A percentile compares a stretch with the other conserved stretches of the same genome.
These are phyloP conservation scores for Luffia ferchaultella DNA, from an alignment of 2,888 invertebrate genomes.

Conservation along the genomic window DNA sequence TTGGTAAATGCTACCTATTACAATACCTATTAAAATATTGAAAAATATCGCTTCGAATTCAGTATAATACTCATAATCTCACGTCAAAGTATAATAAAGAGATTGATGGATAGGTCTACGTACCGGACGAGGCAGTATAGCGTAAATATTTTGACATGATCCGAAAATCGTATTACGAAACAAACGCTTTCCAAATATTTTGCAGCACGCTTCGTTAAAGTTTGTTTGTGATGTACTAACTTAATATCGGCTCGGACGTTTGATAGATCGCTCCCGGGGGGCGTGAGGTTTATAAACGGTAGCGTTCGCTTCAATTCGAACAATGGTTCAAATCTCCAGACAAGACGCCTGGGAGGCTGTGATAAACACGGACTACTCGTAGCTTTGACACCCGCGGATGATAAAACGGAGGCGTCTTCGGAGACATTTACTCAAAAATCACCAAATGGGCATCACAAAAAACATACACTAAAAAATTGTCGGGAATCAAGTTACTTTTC, in stretches of 20 bases:
- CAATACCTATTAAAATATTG: no score
- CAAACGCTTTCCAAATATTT: conserved; percentile 37
- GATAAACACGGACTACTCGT: no score
- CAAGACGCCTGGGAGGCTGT: no score
- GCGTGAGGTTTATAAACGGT: conserved; percentile 32
- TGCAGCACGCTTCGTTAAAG: conserved; percentile 15
- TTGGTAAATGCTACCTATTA: no score
- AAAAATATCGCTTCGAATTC: no score
- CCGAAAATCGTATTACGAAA: conserved; percentile 53
- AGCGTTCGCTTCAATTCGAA: conserved; percentile 20
- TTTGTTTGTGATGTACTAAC: conserved; percentile 33
- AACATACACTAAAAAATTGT: no score
- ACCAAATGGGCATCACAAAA: no score
- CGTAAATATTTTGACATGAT: conserved; percentile 60
- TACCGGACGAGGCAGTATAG: conserved; percentile 9
- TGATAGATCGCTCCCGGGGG: conserved; percentile 57
- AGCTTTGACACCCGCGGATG: neutral
- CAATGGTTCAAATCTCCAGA: conserved; percentile 26
- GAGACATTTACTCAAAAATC: neutral
- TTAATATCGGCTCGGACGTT: conserved; percentile 29
- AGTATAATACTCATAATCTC: no score
- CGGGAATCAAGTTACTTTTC: no score
- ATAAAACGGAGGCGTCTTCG: neutral
- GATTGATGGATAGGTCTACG: no score
- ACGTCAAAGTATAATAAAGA: no score